Conservation (phyloP, 1,140 invertebrate species). For the Galleria mellonella region DNA sequence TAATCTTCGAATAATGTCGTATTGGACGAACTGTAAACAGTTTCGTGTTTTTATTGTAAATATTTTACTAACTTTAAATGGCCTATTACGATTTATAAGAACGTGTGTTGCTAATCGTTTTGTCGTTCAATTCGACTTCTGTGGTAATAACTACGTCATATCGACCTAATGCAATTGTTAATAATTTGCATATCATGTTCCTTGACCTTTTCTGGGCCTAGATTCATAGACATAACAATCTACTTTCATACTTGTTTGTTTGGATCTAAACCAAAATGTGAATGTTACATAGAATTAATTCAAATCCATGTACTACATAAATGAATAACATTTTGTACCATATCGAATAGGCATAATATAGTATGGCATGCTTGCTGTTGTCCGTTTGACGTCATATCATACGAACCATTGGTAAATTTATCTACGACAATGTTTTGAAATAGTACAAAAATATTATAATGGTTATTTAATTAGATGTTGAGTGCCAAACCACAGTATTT, state of each 20-base stretch:
- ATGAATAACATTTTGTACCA: slow-evolving; percentile 27
- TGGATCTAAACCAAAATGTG: slow-evolving; percentile 38
- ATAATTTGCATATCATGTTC: slow-evolving; percentile 30
- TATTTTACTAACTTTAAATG: slow-evolving; percentile 59
- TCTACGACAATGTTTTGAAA: slow-evolving; percentile 20
- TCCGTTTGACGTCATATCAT: slow-evolving; percentile 22
- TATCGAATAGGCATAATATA: slow-evolving; percentile 23
- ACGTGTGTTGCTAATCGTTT: slow-evolving; percentile 58
- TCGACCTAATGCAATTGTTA: slow-evolving; percentile 22
- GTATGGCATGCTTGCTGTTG: slow-evolving; percentile 53
- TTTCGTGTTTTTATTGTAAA: slow-evolving; percentile 65
- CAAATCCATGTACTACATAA: slow-evolving; percentile 28
- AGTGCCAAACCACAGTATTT: slow-evolving; percentile 56
- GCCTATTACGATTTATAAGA: slow-evolving; percentile 56
- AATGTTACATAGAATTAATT: slow-evolving; percentile 40
- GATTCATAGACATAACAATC: slow-evolving; percentile 9
- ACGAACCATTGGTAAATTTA: slow-evolving; percentile 7
- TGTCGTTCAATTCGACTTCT: slow-evolving; percentile 49
- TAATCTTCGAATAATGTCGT: slow-evolving; percentile 61
- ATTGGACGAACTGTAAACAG: slow-evolving; percentile 51
- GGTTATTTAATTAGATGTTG: slow-evolving; percentile 29
- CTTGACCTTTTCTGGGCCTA: slow-evolving; percentile 3
- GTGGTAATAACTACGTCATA: slow-evolving; percentile 34
- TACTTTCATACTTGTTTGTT: slow-evolving; percentile 41
- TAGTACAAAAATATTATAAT: slow-evolving; percentile 44